These are phyloP conservation scores for Bellardia bayeri DNA, from an alignment of 2,888 invertebrate species.

Conservation along the genomic window DNA sequence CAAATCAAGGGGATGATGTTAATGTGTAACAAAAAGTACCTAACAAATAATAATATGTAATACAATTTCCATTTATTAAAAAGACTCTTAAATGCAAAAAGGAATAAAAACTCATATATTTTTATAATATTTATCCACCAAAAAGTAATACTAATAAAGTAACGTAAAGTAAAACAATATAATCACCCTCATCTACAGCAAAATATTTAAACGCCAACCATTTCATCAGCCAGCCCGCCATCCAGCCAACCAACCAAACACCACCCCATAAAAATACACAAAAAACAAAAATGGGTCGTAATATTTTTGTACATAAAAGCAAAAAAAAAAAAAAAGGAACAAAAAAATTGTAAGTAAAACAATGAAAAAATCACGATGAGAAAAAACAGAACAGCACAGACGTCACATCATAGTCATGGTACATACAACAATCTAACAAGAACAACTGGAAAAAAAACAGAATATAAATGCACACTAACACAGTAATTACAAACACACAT, in stretches of 20 bases:
- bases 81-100: conserved; percentile 39
- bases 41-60: neutral
- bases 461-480: neutral
- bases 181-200: conserved; percentile 50
- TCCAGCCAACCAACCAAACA: conserved; percentile 27
- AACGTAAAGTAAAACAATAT: conserved; percentile 5
- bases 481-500: neutral
- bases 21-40: neutral
- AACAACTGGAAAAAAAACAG: conserved; percentile 6
- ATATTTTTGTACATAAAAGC: conserved; percentile 45
- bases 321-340: conserved; percentile 13
- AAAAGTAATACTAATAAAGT: neutral
- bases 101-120: conserved; percentile 36
- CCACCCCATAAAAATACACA: conserved; percentile 48
- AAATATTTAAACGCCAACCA: conserved; percentile 57
- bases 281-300: conserved; percentile 60
- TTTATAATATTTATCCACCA: conserved; percentile 10
- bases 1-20: neutral
- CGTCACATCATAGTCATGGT: conserved; percentile 24
- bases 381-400: conserved; percentile 34
- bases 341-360: conserved; percentile 28
- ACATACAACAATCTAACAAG: neutral
- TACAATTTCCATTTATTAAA: conserved; percentile 47
- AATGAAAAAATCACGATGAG: conserved; percentile 40
- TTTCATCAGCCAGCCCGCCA: conserved; percentile 15